These are phyloP conservation scores for Callaeas wilsoni DNA, from an alignment of 2,113 vertebrate genomes.

Conservation along the genomic window DNA sequence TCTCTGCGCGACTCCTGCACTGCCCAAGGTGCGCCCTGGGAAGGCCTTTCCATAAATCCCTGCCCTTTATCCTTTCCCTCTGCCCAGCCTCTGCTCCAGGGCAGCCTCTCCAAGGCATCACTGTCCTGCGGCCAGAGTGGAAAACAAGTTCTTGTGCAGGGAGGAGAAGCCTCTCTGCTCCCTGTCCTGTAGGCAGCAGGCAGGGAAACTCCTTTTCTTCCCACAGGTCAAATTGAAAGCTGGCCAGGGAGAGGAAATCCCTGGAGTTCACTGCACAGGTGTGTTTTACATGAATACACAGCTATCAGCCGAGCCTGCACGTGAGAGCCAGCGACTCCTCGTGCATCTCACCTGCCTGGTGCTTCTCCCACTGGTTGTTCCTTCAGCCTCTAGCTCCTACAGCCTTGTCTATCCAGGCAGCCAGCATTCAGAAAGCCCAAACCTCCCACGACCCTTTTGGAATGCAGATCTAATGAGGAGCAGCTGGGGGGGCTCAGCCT, in stretches of 20 bases:
- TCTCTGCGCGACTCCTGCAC: too few species aligned
- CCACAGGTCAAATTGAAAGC: too few species aligned
- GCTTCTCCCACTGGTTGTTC: neutral
- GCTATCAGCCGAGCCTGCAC: rapidly evolving
- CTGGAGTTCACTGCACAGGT: neutral
- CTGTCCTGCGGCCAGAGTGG: too few species aligned
- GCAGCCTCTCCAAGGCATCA: too few species aligned
- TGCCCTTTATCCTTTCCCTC: too few species aligned
- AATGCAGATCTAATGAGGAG: neutral
- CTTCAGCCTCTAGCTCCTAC: neutral
- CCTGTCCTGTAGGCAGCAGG: too few species aligned
- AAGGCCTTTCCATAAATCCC: too few species aligned
- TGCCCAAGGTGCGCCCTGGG: too few species aligned
- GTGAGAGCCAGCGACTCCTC: rapidly evolving
- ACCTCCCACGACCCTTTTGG: neutral
- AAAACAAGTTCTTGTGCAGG: neutral
- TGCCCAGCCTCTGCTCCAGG: too few species aligned
- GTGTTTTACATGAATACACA: rapidly evolving
- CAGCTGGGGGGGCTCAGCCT: neutral
- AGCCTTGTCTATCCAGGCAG: rapidly evolving
- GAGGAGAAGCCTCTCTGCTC: neutral
- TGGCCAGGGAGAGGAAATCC: too few species aligned
- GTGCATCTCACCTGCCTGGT: neutral
- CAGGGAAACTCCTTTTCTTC: neutral
- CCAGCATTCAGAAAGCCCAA: rapidly evolving